Evolutionary conservation across 2,113 vertebrate genomes (phyloP).

Genomic region (Mesocricetus auratus): DNA sequence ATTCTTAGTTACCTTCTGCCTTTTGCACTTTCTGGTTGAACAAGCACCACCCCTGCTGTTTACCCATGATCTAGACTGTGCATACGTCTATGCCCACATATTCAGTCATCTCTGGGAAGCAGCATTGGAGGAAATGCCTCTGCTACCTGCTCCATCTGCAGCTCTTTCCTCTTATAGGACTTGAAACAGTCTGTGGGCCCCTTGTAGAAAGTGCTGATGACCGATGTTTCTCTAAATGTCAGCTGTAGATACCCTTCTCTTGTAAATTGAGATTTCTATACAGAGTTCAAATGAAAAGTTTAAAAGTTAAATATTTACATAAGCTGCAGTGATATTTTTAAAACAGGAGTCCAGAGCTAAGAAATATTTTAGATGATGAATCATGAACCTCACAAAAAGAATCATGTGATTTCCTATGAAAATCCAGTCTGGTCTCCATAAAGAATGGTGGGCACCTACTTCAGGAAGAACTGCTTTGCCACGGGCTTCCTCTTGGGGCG

Average conservation of each 20-base stretch:
- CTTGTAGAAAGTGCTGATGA: background rate
- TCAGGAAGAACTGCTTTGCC: background rate
- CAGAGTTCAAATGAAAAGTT: slow-evolving; percentile 58
- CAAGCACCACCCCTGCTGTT: background rate
- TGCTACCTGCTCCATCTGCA: background rate
- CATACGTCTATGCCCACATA: background rate
- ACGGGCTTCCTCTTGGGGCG: background rate
- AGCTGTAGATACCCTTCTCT: background rate
- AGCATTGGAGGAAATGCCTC: background rate
- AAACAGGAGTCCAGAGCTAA: slow-evolving; percentile 55
- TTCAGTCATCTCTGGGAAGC: slow-evolving; percentile 25
- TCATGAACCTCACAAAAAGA: slow-evolving; percentile 31
- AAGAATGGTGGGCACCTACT: background rate
- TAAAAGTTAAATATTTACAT: slow-evolving; percentile 65
- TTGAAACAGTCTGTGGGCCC: slow-evolving; percentile 4
- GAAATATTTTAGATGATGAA: slow-evolving; percentile 44
- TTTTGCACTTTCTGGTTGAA: slow-evolving; percentile 11
- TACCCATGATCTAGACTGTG: background rate
- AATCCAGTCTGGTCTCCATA: background rate
- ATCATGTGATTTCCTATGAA: background rate
- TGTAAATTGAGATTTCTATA: slow-evolving; percentile 48
- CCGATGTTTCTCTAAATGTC: slow-evolving; percentile 42
- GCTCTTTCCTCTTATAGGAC: background rate
- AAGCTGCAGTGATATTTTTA: slow-evolving; percentile 47
- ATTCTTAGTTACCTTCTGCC: slow-evolving; percentile 8